Evolutionary conservation across 1,140 invertebrate genomes (phyloP), one percentile per base, ranked within the genome.

Genomic region (Papilio dardanus): DNA sequence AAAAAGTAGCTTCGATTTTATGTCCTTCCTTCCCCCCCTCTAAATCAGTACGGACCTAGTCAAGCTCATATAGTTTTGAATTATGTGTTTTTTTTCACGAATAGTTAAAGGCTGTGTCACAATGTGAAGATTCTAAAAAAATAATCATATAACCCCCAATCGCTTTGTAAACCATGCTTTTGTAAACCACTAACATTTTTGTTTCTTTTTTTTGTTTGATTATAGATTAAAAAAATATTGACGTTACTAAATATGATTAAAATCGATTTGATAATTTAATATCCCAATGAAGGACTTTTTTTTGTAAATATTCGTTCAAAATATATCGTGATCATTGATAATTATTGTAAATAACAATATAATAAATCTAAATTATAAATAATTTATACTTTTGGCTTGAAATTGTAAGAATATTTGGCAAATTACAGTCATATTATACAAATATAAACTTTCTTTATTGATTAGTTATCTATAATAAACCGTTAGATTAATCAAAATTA

Each of bases 41-140:
- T 30, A 58, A 73, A 35, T 50, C 8, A 33, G n/a, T 58, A 54
- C 42, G 33, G 30, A n/a, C 46, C 54, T 73, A 73, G 42, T 31
- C 54, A 35, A 30, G 31, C 31, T 50, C 69, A 24, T 58, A 35
- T 42, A 71, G 33, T 24, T 40, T 69, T 58, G 46, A 31, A 73
- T 50, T n/a, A 58, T 19, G 46, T 73, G 28, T 50, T 73, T 68
- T 37, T 37, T 19, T 54, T 71, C 30, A 30, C n/a, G n/a, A 73
- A 54, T 19, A 71, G 28, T 54, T n/a, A 73, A 69, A 69, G 50
- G 46, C 50, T 54, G 71, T 58, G 71, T 73, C 71, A 73, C 50
- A 58, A 73, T 73, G 54, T 58, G 2, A 31, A 46, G 12, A 19
- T 7, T 3, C 6, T 7, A 50, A 50, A 46, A 46, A 46, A 0